A percentile compares a stretch with the other conserved stretches of the same genome.
phyloP scores from a whole-genome alignment of 2,113 vertebrate genomes.

The Poecilia latipinna region DNA sequence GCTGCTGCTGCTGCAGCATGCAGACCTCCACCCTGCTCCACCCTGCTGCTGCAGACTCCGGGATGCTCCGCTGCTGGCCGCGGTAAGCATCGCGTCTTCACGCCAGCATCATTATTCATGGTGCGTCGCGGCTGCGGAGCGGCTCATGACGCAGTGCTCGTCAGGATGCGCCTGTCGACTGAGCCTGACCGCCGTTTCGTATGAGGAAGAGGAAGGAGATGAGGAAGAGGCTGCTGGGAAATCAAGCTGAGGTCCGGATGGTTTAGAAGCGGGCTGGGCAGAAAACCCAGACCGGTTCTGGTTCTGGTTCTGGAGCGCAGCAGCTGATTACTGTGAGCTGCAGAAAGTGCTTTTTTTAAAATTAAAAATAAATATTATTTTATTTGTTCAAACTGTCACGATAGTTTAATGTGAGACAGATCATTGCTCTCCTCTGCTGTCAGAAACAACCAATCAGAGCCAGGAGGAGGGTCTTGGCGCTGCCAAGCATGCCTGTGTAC shows the following conservation, averaged over 20 bases:
- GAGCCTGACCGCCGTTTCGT: constrained; percentile 55
- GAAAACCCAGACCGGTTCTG: not conserved
- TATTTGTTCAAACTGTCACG: too few relatives aligned
- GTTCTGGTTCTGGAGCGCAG: not conserved
- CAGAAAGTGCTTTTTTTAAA: too few relatives aligned
- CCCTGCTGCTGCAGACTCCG: too few relatives aligned
- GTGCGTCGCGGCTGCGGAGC: constrained; percentile 49
- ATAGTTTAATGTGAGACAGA: too few relatives aligned
- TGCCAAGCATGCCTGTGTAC: too few relatives aligned
- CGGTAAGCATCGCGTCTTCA: constrained; percentile 42
- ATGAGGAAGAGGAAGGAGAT: constrained; percentile 16
- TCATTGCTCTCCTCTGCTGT: too few relatives aligned
- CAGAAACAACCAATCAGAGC: too few relatives aligned
- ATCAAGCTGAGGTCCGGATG: constrained; percentile 36
- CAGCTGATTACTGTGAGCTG: too few relatives aligned
- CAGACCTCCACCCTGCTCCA: not conserved
- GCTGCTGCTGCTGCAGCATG: too few relatives aligned
- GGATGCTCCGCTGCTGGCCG: constrained; percentile 29
- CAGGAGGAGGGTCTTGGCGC: too few relatives aligned
- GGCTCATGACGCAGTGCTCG: constrained; percentile 47
- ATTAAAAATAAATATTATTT: too few relatives aligned
- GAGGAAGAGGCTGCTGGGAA: constrained; percentile 51
- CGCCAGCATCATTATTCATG: constrained; percentile 68
- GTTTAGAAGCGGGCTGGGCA: constrained; percentile 9
- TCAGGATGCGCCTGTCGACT: constrained; percentile 60